phyloP scores from a whole-genome alignment of 1,140 invertebrate genomes.

The Drosophila pectinifera region DNA sequence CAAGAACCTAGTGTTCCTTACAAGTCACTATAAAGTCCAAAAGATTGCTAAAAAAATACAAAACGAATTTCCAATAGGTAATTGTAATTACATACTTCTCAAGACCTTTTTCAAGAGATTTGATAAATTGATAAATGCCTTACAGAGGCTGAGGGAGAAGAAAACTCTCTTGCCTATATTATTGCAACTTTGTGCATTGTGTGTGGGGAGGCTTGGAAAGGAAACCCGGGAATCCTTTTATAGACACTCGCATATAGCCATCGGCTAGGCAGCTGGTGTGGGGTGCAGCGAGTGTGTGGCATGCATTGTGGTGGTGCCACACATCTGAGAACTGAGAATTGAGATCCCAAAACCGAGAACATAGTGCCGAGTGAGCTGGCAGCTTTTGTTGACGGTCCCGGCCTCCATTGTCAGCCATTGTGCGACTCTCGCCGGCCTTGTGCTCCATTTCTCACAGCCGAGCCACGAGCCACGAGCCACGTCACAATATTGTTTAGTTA shows the following conservation, averaged over 20 bases:
- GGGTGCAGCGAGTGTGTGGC: not conserved
- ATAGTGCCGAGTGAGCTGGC: slow-evolving; percentile 13
- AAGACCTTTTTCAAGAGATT: not conserved
- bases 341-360: not conserved
- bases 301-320: slow-evolving; percentile 23
- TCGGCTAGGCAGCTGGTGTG: slow-evolving; percentile 5
- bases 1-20: too few relatives aligned
- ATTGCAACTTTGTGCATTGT: slow-evolving; percentile 15
- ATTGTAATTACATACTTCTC: not conserved
- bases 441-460: slow-evolving; percentile 55
- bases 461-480: slow-evolving; percentile 21
- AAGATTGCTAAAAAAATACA: not conserved
- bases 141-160: not conserved
- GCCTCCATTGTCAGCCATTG: slow-evolving; percentile 62
- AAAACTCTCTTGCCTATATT: not conserved
- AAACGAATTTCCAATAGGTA: too few relatives aligned
- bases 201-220: not conserved
- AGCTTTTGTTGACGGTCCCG: slow-evolving; percentile 39
- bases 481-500: slow-evolving; percentile 45
- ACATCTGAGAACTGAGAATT: slow-evolving; percentile 10
- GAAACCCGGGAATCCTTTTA: slow-evolving; percentile 4
- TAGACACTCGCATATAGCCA: slow-evolving; percentile 10
- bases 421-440: slow-evolving; percentile 67
- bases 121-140: not conserved
- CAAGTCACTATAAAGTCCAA: too few relatives aligned